Base-by-base conservation (phyloP, 2,888 invertebrate species). In the Folsomia candida region DNA sequence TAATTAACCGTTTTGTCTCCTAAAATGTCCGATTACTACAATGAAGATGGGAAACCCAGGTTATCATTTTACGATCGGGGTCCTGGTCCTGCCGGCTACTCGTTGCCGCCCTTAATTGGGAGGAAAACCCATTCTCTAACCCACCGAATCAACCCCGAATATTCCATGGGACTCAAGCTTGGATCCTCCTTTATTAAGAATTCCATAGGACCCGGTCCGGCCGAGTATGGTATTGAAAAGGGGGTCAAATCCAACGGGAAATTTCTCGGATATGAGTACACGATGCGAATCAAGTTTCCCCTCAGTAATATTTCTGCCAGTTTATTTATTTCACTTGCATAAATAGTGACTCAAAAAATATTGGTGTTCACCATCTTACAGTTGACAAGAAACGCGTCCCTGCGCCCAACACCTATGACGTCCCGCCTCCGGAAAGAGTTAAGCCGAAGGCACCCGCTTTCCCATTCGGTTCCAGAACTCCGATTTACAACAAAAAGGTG, bases 81-180 rank as follows among this genome's bases (percentile, higher is more conserved):
- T 2, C 76, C 74, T 22, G 74, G 74, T 58, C 68, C 63, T 54
- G 51, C 47, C 3, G 37, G 29, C 14, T 73, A 70, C 54, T 51
- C 58, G 3, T 27, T 76, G 6, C 70, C 76, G 2, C 68, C 71
- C 0, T 28, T 76, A 18, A 59, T 76, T 9, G 76, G 76, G 9
- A 47, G 27, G 18, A 29, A 14, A n/a, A 26, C 63, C 4, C 76
- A 76, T 65, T 71, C 72, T 2, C 22, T 64, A 4, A 70, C 76
- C 20, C 76, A 76, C 28, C 71, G 73, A 3, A 76, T 76, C 54
- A 76, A 76, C 65, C 76, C 76, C 14, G 73, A 68, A n/a, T 76
- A 76, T 67, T 65, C 66, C 20, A 68, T 76, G 22, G 68, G 76
- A n/a, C 68, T 72, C 14, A 70, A 70, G 61, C 61, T 71, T 2